Evolutionary conservation across 2,888 invertebrate species (phyloP).

Genomic region (Phalera bucephala): DNA sequence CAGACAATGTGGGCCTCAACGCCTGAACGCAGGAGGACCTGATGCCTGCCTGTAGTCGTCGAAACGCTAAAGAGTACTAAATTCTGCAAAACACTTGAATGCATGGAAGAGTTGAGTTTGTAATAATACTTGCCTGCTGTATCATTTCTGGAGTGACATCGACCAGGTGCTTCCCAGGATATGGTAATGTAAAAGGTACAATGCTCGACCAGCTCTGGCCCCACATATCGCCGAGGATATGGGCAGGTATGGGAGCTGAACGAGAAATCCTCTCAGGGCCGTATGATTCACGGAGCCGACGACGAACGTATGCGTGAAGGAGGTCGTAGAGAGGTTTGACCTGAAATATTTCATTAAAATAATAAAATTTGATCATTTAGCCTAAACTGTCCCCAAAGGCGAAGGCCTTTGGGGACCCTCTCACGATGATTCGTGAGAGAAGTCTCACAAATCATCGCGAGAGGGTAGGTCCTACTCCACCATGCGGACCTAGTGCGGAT

Average conservation of each 20-base stretch:
- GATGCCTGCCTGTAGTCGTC: too few species aligned
- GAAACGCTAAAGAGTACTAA: too few species aligned
- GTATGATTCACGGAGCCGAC: conserved; percentile 91
- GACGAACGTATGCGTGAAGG: conserved; percentile 94
- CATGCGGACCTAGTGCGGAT: too few species aligned
- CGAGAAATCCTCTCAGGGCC: conserved; percentile 91
- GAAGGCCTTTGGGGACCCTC: too few species aligned
- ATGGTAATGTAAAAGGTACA: conserved; percentile 91
- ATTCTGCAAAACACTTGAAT: too few species aligned
- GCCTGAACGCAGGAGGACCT: too few species aligned
- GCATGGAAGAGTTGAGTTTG: too few species aligned
- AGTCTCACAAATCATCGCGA: too few species aligned
- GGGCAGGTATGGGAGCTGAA: conserved; percentile 92
- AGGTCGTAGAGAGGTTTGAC: conserved; percentile 93
- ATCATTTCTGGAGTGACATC: conserved; percentile 93
- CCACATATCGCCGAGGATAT: conserved; percentile 95
- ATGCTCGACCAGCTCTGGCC: conserved; percentile 94
- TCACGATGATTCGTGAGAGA: too few species aligned
- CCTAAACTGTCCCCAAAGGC: background rate
- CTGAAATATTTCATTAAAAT: conserved; percentile 36
- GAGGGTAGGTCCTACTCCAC: too few species aligned
- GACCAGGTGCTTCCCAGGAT: conserved; percentile 91
- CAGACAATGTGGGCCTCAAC: too few species aligned
- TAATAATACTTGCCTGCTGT: conserved; percentile 85
- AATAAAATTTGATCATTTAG: too few species aligned